These are phyloP conservation scores for Hydropsyche betteni DNA, from an alignment of 2,888 invertebrate species.

Conservation along the genomic window DNA sequence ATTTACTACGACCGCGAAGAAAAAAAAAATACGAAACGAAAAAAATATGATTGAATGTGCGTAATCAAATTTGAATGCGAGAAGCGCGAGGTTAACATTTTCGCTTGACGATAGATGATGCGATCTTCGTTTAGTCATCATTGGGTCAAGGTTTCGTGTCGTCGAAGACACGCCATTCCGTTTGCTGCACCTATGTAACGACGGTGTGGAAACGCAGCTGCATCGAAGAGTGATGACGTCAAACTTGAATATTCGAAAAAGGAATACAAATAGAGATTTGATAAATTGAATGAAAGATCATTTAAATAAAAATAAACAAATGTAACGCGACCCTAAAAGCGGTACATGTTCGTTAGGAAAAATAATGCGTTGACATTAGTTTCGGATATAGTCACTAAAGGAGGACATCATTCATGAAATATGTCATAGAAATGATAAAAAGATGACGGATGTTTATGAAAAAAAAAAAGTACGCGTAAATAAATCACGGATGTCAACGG, in stretches of 20 bases:
- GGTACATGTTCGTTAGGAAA: constrained; percentile 8
- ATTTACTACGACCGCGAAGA: too few species aligned
- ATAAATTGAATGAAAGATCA: background rate
- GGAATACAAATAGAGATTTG: background rate
- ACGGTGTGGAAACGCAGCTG: constrained; percentile 28
- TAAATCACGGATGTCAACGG: background rate
- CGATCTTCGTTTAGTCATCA: constrained; percentile 21
- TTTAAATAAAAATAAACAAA: background rate
- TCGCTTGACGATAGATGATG: constrained; percentile 8
- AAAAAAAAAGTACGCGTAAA: background rate
- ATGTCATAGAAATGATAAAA: constrained; percentile 20
- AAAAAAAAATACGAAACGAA: background rate
- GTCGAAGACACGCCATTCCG: constrained; percentile 18
- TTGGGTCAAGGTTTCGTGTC: constrained; percentile 35
- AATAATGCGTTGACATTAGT: constrained; percentile 28
- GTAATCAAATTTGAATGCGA: background rate
- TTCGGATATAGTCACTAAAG: constrained; percentile 15
- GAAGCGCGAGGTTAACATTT: constrained; percentile 24
- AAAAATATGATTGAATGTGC: background rate
- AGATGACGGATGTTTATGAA: constrained; percentile 7
- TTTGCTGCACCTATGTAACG: constrained; percentile 29
- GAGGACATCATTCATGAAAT: constrained; percentile 14
- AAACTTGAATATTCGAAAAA: constrained; percentile 15
- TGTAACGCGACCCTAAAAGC: constrained; percentile 1
- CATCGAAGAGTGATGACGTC: constrained; percentile 31